phyloP scores from a whole-genome alignment of 1,140 invertebrate species.

The Vanessa tameamea region DNA sequence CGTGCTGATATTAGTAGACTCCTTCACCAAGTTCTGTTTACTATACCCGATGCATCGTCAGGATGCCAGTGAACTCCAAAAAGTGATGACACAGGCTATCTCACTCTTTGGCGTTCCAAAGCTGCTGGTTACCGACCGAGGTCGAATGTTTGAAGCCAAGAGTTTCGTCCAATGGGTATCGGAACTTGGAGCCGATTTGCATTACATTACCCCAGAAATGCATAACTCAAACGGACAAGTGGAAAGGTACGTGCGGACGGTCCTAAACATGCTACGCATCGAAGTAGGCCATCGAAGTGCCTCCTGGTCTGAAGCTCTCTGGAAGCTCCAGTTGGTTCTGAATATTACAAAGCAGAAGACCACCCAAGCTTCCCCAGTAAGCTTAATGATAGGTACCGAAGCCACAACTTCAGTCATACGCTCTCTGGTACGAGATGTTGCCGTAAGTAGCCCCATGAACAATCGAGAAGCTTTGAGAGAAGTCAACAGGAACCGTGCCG shows the following conservation, averaged over 20 bases:
- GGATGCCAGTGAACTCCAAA: slow-evolving; percentile 10
- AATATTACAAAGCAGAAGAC: slow-evolving; percentile 26
- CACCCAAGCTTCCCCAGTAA: slow-evolving; percentile 17
- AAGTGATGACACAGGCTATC: slow-evolving; percentile 10
- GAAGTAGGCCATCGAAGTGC: slow-evolving; percentile 9
- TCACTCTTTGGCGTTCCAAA: slow-evolving; percentile 30
- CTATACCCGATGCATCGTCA: slow-evolving; percentile 20
- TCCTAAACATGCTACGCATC: slow-evolving; percentile 24
- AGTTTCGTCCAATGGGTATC: background rate
- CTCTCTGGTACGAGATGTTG: slow-evolving; percentile 23
- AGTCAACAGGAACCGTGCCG: too few species aligned
- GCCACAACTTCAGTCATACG: slow-evolving; percentile 22
- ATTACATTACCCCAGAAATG: slow-evolving; percentile 36
- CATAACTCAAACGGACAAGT: slow-evolving; percentile 24
- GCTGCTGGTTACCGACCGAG: slow-evolving; percentile 11
- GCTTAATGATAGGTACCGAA: slow-evolving; percentile 12
- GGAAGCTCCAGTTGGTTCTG: slow-evolving; percentile 18
- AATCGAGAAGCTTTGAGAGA: slow-evolving; percentile 21
- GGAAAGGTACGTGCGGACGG: slow-evolving; percentile 17
- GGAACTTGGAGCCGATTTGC: slow-evolving; percentile 19
- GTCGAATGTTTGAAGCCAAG: slow-evolving; percentile 23
- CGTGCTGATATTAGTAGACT: slow-evolving; percentile 10
- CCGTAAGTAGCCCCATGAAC: slow-evolving; percentile 14
- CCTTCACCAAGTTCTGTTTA: slow-evolving; percentile 31
- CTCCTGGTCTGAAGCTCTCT: slow-evolving; percentile 12